A percentile compares a stretch with the other conserved stretches of the same genome.
phyloP scores from a whole-genome alignment of 2,113 vertebrate species.

The Potamarius usumacintae region DNA sequence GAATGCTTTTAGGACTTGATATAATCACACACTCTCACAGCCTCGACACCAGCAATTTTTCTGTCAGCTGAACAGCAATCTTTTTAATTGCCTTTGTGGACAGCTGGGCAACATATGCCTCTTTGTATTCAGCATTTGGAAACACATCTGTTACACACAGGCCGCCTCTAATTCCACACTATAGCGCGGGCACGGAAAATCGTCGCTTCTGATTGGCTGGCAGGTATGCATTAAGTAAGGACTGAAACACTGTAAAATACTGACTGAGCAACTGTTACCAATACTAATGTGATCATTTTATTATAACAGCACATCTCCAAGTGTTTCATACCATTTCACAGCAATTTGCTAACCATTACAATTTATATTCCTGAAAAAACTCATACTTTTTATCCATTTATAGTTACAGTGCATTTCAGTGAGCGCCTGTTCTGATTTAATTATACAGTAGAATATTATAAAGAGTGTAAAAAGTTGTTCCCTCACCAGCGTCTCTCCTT shows the following conservation, averaged over 20 bases:
- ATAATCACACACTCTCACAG: slow-evolving; percentile 35
- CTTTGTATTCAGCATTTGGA: neutral
- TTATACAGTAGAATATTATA: neutral
- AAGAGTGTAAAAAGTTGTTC: neutral
- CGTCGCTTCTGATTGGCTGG: slow-evolving; percentile 2
- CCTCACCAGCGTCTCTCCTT: neutral
- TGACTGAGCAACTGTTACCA: neutral
- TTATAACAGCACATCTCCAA: neutral
- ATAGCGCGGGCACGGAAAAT: neutral
- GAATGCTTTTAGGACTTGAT: slow-evolving; percentile 43
- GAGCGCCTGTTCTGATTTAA: neutral
- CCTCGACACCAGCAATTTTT: slow-evolving; percentile 20
- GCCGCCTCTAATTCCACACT: neutral
- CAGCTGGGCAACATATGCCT: slow-evolving; percentile 4
- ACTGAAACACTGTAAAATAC: neutral
- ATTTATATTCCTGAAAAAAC: neutral
- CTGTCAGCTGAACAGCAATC: slow-evolving; percentile 17
- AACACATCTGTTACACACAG: neutral
- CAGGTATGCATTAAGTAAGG: neutral
- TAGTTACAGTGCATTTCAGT: neutral
- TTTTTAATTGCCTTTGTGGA: slow-evolving; percentile 36
- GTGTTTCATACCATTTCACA: neutral
- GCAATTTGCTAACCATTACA: neutral
- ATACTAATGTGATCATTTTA: neutral
- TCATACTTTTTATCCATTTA: neutral